A percentile compares a stretch with the other conserved stretches of the same genome.
phyloP scores from a whole-genome alignment of 2,797 vertebrate genomes.

The Pempheris klunzingeri region DNA sequence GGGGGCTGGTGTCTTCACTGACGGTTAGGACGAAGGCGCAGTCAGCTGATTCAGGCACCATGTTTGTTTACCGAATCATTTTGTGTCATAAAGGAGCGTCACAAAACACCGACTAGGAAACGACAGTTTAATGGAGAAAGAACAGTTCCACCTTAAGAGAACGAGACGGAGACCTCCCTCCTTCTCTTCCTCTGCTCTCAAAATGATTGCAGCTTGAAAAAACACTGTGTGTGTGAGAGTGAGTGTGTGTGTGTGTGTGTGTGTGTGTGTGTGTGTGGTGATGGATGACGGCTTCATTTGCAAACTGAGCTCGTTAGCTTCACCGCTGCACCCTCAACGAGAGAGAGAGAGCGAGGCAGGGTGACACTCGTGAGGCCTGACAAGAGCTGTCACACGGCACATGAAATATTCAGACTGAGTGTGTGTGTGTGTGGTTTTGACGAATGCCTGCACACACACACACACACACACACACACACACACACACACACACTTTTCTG shows the following conservation, averaged over 20 bases:
- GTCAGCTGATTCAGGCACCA: no score
- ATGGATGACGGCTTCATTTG: constrained; percentile 69
- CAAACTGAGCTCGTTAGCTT: constrained; percentile 69
- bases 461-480: constrained; percentile 11
- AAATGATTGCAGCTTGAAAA: constrained; percentile 25
- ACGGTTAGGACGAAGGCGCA: no score
- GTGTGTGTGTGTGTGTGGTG: constrained; percentile 13
- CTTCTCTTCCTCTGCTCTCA: neutral
- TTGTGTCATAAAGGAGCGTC: neutral
- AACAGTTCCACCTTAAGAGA: constrained; percentile 30
- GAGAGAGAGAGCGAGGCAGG: constrained; percentile 27
- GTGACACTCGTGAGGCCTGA: constrained; percentile 49
- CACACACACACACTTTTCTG: neutral
- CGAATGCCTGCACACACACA: constrained; percentile 10
- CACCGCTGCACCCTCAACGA: constrained; percentile 54
- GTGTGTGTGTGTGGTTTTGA: constrained; percentile 15
- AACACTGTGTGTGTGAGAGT: neutral
- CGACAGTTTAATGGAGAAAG: neutral
- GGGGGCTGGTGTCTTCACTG: no score
- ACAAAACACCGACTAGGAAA: neutral
- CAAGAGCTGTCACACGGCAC: constrained; percentile 35
- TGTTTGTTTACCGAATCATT: no score
- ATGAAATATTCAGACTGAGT: constrained; percentile 57
- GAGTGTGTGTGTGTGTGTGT: neutral
- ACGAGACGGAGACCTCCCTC: neutral